These are phyloP conservation scores for Micromesistius poutassou DNA, from an alignment of 2,797 vertebrate species.

Conservation along the genomic window DNA sequence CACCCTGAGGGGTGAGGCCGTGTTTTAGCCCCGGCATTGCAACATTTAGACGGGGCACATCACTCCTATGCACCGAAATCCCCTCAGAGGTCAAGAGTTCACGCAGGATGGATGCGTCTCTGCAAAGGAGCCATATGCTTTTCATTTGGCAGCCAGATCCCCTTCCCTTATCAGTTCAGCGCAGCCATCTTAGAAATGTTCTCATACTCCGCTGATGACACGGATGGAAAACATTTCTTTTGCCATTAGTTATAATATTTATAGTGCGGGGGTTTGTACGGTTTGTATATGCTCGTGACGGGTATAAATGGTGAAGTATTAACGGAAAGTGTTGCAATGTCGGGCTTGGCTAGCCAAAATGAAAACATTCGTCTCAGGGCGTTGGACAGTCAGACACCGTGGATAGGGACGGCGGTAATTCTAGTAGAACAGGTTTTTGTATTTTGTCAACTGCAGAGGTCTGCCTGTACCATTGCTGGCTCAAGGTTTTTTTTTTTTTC, in stretches of 20 bases:
- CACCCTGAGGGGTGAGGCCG: conserved; percentile 15
- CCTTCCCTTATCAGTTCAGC: conserved; percentile 51
- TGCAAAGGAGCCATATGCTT: conserved; percentile 65
- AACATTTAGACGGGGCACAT: conserved; percentile 46
- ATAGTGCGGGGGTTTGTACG: neutral
- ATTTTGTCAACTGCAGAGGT: no score
- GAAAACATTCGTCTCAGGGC: neutral
- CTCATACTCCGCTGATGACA: conserved; percentile 33
- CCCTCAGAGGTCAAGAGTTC: conserved; percentile 58
- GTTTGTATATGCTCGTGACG: neutral
- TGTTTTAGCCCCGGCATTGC: conserved; percentile 31
- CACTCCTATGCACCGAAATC: conserved; percentile 45
- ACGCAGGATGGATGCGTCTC: conserved; percentile 58
- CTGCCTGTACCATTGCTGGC: neutral
- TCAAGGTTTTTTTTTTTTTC: neutral
- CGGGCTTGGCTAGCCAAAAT: neutral
- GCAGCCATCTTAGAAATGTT: conserved; percentile 56
- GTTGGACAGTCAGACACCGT: neutral
- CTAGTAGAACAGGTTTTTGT: neutral
- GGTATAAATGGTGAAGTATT: neutral
- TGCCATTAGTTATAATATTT: conserved; percentile 1
- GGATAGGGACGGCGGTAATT: neutral
- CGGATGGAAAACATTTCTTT: conserved; percentile 6
- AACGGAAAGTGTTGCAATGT: neutral
- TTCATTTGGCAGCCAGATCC: conserved; percentile 63